Percentiles rank a stretch among this genome's conserved stretches.
Evolutionary conservation across 2,888 invertebrate species (phyloP).

Genomic region (Cheilosia soror): DNA sequence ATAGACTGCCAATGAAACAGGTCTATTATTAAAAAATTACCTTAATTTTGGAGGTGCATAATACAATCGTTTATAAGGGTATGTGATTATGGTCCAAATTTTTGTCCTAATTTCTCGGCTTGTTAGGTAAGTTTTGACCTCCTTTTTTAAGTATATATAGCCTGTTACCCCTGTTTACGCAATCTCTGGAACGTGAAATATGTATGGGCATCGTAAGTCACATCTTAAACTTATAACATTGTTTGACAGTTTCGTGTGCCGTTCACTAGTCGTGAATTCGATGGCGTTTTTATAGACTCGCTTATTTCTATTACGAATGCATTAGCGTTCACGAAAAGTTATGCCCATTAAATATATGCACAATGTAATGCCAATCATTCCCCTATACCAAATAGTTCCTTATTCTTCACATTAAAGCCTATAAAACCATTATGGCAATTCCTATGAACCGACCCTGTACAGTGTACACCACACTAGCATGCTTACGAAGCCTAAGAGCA

Average conservation of each 20-base stretch:
- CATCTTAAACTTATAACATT: conserved; percentile 10
- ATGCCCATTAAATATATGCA: conserved; percentile 8
- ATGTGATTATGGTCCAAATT: too few relatives aligned
- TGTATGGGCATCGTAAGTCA: neutral
- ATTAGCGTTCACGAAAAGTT: conserved; percentile 28
- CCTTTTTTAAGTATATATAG: too few relatives aligned
- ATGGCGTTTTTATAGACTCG: conserved; percentile 29
- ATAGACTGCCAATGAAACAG: too few relatives aligned
- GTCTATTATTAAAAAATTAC: too few relatives aligned
- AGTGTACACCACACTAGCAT: conserved; percentile 41
- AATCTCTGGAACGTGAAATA: neutral
- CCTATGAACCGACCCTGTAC: conserved; percentile 57
- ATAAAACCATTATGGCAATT: conserved; percentile 37
- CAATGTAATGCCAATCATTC: conserved; percentile 47
- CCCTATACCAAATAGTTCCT: neutral
- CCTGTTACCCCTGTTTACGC: too few relatives aligned
- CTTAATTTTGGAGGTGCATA: too few relatives aligned
- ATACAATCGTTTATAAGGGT: too few relatives aligned
- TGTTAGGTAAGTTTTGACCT: too few relatives aligned
- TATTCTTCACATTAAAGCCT: conserved; percentile 16
- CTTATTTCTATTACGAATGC: conserved; percentile 21
- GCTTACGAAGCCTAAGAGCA: conserved; percentile 52
- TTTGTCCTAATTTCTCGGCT: too few relatives aligned
- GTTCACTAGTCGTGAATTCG: conserved; percentile 19
- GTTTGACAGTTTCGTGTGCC: conserved; percentile 51